Percentiles rank a stretch among this genome's conserved stretches.
Evolutionary conservation across 2,113 vertebrate genomes (phyloP).

Genomic region (Callipepla squamata): DNA sequence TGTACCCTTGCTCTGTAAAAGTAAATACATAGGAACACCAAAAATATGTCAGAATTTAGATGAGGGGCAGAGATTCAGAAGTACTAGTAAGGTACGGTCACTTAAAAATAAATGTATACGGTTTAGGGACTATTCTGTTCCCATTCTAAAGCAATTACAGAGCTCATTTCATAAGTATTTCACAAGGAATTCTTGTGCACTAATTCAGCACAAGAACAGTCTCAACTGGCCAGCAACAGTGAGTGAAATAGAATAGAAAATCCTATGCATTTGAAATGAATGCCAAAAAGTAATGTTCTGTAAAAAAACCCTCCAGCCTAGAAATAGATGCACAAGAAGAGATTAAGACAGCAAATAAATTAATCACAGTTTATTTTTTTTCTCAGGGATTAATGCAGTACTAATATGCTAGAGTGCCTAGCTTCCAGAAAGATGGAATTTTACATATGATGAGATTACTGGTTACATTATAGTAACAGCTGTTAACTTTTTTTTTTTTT

Average conservation of each 20-base stretch:
- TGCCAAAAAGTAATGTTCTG: neutral
- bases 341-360: neutral
- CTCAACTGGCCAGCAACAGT: neutral
- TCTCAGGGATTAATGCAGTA: neutral
- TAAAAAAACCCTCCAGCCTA: neutral
- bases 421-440: neutral
- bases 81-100: neutral
- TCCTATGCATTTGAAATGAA: neutral
- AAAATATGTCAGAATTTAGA: neutral
- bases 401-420: neutral
- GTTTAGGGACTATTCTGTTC: neutral
- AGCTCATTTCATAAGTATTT: neutral
- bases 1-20: neutral
- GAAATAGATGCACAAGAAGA: neutral
- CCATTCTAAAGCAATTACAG: neutral
- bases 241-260: neutral
- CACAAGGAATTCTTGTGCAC: neutral
- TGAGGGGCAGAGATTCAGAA: neutral
- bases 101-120: neutral
- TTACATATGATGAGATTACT: neutral
- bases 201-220: neutral
- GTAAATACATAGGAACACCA: neutral
- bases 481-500: neutral
- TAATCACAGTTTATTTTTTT: neutral
- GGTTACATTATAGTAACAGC: neutral